A percentile compares a stretch with the other conserved stretches of the same genome.
Evolutionary conservation across 2,113 vertebrate genomes (phyloP).

Genomic region (Ciconia stormi): DNA sequence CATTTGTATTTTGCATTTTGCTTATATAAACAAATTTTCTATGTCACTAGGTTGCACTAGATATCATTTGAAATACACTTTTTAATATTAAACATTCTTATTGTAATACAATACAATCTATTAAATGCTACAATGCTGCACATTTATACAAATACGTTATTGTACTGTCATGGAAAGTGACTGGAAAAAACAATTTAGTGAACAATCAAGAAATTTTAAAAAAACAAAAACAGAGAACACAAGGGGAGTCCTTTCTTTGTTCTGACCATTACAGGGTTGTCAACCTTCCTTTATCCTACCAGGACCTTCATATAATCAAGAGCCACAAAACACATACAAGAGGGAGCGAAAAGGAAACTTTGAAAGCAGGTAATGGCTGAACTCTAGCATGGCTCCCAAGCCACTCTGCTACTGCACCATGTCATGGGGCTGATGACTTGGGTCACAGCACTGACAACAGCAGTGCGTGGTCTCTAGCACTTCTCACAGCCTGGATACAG

Average conservation of each 20-base stretch:
- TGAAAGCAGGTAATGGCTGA: neutral
- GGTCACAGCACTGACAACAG: neutral
- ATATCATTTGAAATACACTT: neutral
- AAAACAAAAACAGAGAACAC: neutral
- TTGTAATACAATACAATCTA: neutral
- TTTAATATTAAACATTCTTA: neutral
- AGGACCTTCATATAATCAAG: neutral
- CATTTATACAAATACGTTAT: neutral
- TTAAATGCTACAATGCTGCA: neutral
- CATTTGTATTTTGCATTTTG: neutral
- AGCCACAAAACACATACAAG: neutral
- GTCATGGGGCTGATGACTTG: neutral
- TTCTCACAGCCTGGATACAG: neutral
- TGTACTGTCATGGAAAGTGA: neutral
- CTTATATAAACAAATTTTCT: neutral
- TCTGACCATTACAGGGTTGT: neutral
- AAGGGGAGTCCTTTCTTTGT: neutral
- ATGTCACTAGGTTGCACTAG: neutral
- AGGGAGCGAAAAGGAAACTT: neutral
- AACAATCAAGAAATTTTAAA: neutral
- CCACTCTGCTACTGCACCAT: neutral
- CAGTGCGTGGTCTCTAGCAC: accelerated
- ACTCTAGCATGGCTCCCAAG: neutral
- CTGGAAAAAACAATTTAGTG: neutral
- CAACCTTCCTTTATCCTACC: neutral